phyloP scores from a whole-genome alignment of 2,797 vertebrate genomes.

The Furcifer pardalis region DNA sequence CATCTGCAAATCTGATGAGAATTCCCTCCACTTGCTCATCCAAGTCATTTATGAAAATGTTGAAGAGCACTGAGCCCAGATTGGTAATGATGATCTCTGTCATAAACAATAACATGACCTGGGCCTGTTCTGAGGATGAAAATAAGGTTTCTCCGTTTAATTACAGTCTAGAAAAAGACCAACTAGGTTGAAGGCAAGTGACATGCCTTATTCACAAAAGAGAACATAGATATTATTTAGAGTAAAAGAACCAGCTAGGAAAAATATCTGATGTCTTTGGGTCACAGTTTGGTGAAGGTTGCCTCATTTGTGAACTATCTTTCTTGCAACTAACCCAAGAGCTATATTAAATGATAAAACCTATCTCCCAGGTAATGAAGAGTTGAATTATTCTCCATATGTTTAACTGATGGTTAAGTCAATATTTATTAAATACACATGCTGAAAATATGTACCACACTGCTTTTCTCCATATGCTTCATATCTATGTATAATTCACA shows the following conservation, averaged over 20 bases:
- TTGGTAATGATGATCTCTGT: not conserved
- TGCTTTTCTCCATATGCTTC: not conserved
- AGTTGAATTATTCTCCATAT: not conserved
- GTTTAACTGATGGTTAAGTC: not conserved
- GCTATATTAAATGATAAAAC: not conserved
- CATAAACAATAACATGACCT: not conserved
- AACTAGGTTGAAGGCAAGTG: not conserved
- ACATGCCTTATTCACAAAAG: not conserved
- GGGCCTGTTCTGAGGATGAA: not conserved
- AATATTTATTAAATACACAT: not conserved
- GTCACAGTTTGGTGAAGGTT: not conserved
- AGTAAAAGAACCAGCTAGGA: no score
- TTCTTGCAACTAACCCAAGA: not conserved
- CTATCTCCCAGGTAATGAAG: fast-evolving
- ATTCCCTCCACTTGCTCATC: no score
- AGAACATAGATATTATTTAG: not conserved
- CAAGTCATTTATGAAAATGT: no score
- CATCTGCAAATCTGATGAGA: no score
- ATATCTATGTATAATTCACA: not conserved
- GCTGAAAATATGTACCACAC: not conserved
- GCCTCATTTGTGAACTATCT: not conserved
- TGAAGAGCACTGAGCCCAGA: no score
- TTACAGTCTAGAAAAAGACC: not conserved
- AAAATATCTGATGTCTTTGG: not conserved
- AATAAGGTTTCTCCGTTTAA: not conserved